These are phyloP conservation scores for Cossypha heuglini DNA, from an alignment of 2,797 vertebrate species.

Conservation along the genomic window DNA sequence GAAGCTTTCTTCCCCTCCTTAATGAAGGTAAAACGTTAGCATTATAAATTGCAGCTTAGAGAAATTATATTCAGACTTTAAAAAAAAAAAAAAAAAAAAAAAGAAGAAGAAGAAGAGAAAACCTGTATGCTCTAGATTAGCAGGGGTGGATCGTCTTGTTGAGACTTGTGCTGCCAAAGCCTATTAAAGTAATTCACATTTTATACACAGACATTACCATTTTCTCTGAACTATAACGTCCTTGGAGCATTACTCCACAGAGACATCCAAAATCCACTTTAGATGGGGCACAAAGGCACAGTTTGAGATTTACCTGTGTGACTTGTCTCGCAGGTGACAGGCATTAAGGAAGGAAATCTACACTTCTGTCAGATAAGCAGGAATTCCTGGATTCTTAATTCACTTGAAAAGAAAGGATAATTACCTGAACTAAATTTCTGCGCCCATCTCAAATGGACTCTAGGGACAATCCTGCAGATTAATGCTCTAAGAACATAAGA, in stretches of 20 bases:
- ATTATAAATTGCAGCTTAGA: constrained; percentile 41
- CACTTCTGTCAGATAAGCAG: constrained; percentile 50
- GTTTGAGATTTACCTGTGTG: constrained; percentile 56
- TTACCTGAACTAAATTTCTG: constrained; percentile 68
- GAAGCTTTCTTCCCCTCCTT: neutral
- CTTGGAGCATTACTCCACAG: constrained; percentile 52
- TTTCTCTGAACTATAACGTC: constrained; percentile 53
- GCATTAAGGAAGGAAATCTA: constrained; percentile 56
- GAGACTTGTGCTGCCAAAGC: constrained; percentile 52
- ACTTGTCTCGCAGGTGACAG: constrained; percentile 57
- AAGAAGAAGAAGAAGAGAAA: neutral
- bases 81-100: neutral
- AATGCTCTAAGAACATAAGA: constrained; percentile 63
- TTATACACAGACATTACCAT: constrained; percentile 64
- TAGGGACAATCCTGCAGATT: constrained; percentile 65
- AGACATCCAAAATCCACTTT: constrained; percentile 64
- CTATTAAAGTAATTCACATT: constrained; percentile 64
- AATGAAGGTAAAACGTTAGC: constrained; percentile 44
- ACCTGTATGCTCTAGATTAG: neutral
- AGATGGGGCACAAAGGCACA: constrained; percentile 29
- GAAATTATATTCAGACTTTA: constrained; percentile 26
- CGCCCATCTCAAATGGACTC: constrained; percentile 67
- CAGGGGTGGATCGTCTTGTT: constrained; percentile 36
- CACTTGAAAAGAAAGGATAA: constrained; percentile 55
- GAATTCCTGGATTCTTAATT: constrained; percentile 41